Evolutionary conservation across 2,888 invertebrate species (phyloP), one percentile per base, ranked within the genome.

Genomic region (Drosophila limbata): DNA sequence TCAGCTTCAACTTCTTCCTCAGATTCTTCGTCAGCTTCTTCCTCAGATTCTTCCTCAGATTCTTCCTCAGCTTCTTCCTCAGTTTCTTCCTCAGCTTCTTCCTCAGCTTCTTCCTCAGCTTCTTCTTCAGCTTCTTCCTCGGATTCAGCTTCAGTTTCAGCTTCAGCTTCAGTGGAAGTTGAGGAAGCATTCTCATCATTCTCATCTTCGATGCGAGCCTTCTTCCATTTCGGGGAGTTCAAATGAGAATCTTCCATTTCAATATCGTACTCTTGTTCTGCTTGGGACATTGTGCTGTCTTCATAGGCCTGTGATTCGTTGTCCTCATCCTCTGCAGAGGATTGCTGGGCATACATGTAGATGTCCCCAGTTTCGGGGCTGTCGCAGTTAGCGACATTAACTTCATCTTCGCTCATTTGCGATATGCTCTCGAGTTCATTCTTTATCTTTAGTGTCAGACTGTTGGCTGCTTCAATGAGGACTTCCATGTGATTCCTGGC

Each of bases 371-470:
- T 11, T 11, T 28, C 17, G 9, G 35, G 28, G 1, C 17, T 39
- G 2, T 25, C 55, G 2, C 13, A 15, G 1, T 15, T 6, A 6
- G 5, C 25, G 13, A 11, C 33, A 6, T 15, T 51, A 5, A 8
- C 6, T 8, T 28, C 65, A 1, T 28, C 19, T 4, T 55, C 28
- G 8, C 17, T 25, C 6, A 40, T 15, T 5, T 52, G 5, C 6
- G 13, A 8, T 2, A 4, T 9, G 4, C 8, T 8, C 40, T 15
- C 28, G 4, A 10, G 6, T 10, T 42, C 37, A 28, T 37, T 31
- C 4, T 37, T 37, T n/a, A 76, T 33, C n/a, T 70, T 75, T 1
- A 42, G 17, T 44, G 66, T 70, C 0, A 76, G 44, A 1, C 0
- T 9, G 15, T n/a, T n/a, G 9, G 42, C 39, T 1, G 47, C 11